Conservation (phyloP, 2,888 invertebrate species). For the Campopleginae sp. region DNA sequence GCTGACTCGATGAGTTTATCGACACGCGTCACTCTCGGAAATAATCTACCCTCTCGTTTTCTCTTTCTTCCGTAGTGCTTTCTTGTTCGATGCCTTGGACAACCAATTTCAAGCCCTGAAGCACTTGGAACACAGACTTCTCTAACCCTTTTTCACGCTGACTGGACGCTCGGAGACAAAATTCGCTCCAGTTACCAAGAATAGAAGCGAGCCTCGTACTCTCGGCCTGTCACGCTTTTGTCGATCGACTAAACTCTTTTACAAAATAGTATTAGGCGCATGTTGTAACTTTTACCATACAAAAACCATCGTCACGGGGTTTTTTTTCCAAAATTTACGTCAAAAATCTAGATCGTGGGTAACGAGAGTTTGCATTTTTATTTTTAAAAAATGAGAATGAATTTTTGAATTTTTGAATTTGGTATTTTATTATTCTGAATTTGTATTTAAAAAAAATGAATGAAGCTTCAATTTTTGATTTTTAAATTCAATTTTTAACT, state of each 20-base stretch:
- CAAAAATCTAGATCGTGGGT: background rate
- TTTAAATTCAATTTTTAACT: no score
- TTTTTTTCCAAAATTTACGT: background rate
- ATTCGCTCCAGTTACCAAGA: constrained; percentile 56
- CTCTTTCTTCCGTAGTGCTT: constrained; percentile 3
- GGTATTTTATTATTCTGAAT: no score
- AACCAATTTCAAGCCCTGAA: constrained; percentile 49
- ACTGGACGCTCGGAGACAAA: constrained; percentile 56
- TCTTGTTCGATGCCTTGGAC: constrained; percentile 46
- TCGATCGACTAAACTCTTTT: constrained; percentile 31
- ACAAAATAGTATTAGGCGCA: constrained; percentile 29
- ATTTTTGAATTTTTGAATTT: no score
- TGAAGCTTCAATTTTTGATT: no score
- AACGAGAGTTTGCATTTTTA: no score
- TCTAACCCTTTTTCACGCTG: constrained; percentile 45
- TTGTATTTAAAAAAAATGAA: no score
- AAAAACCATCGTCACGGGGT: constrained; percentile 27
- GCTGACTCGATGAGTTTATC: constrained; percentile 47
- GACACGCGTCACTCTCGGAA: constrained; percentile 39
- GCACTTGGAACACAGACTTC: constrained; percentile 18
- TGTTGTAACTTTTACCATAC: constrained; percentile 9
- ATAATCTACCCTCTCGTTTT: background rate
- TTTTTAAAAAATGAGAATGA: no score
- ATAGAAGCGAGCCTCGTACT: constrained; percentile 42
- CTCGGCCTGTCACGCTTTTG: constrained; percentile 16